Conservation (phyloP, 1,140 invertebrate genomes). For the Antheraea pernyi region DNA sequence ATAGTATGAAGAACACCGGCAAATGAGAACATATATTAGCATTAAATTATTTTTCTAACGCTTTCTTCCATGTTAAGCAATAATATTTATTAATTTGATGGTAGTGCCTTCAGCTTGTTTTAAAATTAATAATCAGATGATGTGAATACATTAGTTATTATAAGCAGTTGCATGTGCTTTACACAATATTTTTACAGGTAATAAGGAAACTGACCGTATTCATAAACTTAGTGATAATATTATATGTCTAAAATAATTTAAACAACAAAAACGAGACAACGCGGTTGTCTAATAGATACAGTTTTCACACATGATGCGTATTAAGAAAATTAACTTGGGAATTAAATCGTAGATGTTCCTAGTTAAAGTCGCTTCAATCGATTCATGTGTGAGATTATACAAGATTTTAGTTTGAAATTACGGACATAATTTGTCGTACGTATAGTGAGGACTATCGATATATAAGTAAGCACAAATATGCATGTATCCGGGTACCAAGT, state of each 20-base stretch:
- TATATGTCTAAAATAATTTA: conserved; percentile 68
- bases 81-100: conserved; percentile 64
- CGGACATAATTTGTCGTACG: conserved; percentile 38
- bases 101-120: conserved; percentile 77
- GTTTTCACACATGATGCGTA: conserved; percentile 66
- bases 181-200: conserved; percentile 76
- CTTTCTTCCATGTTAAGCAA: conserved; percentile 71
- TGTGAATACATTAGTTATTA: conserved; percentile 51
- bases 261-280: conserved; percentile 61
- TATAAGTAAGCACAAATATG: conserved; percentile 59
- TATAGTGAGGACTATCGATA: neutral
- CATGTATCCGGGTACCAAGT: conserved; percentile 54
- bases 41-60: conserved; percentile 69
- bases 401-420: neutral
- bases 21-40: conserved; percentile 54
- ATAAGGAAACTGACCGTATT: conserved; percentile 73
- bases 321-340: conserved; percentile 47
- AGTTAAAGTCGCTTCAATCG: conserved; percentile 58
- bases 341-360: conserved; percentile 69
- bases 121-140: conserved; percentile 58
- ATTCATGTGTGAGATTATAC: conserved; percentile 33
- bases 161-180: conserved; percentile 69
- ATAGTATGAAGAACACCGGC: conserved; percentile 44
- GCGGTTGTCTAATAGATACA: conserved; percentile 75
- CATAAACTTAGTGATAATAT: conserved; percentile 70